Evolutionary conservation across 2,113 vertebrate species (phyloP), one percentile per base, ranked within the genome.

Genomic region (Nymphicus hollandicus): DNA sequence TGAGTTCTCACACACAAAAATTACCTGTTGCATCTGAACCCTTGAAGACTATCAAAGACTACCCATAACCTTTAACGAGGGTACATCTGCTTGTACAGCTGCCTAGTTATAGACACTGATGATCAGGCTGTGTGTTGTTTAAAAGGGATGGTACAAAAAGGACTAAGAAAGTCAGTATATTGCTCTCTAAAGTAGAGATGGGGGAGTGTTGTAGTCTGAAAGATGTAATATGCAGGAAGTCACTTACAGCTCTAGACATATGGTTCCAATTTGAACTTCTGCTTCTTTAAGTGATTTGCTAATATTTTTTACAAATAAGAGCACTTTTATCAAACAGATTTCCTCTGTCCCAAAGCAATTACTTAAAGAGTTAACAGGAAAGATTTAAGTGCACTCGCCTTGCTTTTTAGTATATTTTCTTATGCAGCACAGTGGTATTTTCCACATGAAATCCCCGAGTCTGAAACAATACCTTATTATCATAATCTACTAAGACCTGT

Each of bases 381-480:
- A 82, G 10, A 82, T n/a, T 71, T 60, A 72, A 37, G 50, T 64
- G 25, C 56, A 76, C 19, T 47, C 0, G 0, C 19, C 39, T 7
- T 56, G 43, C 3, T 79, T 83, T 92, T 58, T 35, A 70, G 31
- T 47, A 6, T 14, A n/a, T 69, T 81, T 76, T 91, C 66, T 74
- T 66, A 69, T 2, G 24, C 47, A 85, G 61, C 68, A 68, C 29
- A 77, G 19, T 44, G 19, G 11, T 61, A 73, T 93, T 95, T 95
- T 84, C 84, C 91, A 86, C 33, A 86, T 8, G 14, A 91, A 85
- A 95, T n/a, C 31, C 73, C n/a, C 4, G 2, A 88, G 25, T 70
- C 58, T 91, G 81, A 88, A 95, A 96, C 89, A 95, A 96, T 78
- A 87, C 41, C 44, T 25, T 78, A 69, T 92, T 91, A 93, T 63